Base-by-base conservation (phyloP, 2,797 vertebrate genomes). In the Megaceryle alcyon region DNA sequence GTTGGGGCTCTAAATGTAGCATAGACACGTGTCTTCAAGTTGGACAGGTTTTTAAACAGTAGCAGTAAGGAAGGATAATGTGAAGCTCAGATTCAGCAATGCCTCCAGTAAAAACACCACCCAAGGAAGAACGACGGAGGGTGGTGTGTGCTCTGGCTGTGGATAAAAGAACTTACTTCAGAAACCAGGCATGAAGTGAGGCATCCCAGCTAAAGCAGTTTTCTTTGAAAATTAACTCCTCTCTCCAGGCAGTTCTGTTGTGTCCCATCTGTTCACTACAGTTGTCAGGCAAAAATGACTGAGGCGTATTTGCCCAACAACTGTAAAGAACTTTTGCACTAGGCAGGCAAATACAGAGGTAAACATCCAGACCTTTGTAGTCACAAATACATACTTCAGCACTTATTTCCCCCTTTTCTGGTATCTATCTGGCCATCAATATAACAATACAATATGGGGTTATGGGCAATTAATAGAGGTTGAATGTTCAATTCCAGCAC, bases 131-230 rank as follows among this genome's bases (percentile, higher is more conserved):
- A 49, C 76, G 75, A 91, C 46, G 66, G 83, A 84, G 76, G 86
- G 77, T 78, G 80, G 77, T 95, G 95, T 95, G 88, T 95, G 92
- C 94, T 92, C 96, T 97, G 97, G 95, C 96, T 94, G 64, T 26
- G 70, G 97, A 97, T 96, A 79, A 97, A 97, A 97, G 96, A 41
- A 90, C 29, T 63, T 25, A 23, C 88, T 96, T 96, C 84, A 96
- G 95, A 94, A 95, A 88, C n/a, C 23, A 92, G 92, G 77, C 91
- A 92, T 8, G 79, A 95, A 95, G 69, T 28, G 57, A 86, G 88
- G 73, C 93, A 65, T 82, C 88, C 82, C 21, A 9, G 94, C 90
- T 72, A 31, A 64, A 93, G 95, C 69, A 92, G 86, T 16, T 77
- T 94, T 94, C 94, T 96, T 97, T 95, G 95, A 88, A 95, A 93